phyloP scores from a whole-genome alignment of 2,888 invertebrate species.

The Cephus nigrinus region DNA sequence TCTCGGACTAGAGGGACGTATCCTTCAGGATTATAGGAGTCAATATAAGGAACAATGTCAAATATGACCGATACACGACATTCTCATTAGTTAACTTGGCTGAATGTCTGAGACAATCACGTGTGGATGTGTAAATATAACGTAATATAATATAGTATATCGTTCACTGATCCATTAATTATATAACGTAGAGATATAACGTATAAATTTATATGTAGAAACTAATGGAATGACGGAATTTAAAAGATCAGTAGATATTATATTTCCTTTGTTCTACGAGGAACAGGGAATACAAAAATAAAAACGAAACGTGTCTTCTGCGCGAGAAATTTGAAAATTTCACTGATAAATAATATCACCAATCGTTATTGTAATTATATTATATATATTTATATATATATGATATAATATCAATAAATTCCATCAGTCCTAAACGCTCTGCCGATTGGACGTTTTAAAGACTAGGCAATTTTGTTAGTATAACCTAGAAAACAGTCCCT shows the following conservation, averaged over 20 bases:
- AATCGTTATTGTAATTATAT: too few species aligned
- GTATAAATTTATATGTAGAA: slow-evolving; percentile 9
- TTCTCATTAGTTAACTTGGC: neutral
- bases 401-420: neutral
- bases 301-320: neutral
- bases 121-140: slow-evolving; percentile 13
- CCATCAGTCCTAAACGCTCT: neutral
- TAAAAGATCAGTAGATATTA: slow-evolving; percentile 19
- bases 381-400: too few species aligned
- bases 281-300: neutral
- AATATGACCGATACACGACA: neutral
- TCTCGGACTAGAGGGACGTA: slow-evolving; percentile 3
- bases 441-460: neutral
- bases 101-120: slow-evolving; percentile 34
- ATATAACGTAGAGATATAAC: slow-evolving; percentile 2
- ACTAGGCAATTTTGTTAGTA: neutral
- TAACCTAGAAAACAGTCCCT: neutral
- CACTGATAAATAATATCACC: neutral
- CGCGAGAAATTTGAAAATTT: neutral
- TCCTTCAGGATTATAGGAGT: neutral
- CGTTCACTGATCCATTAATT: slow-evolving; percentile 4
- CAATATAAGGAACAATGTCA: neutral
- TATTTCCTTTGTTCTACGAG: neutral
- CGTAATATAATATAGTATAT: neutral
- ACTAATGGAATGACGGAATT: slow-evolving; percentile 24